phyloP scores from a whole-genome alignment of 2,113 vertebrate species.

The Neopipo cinnamomea region DNA sequence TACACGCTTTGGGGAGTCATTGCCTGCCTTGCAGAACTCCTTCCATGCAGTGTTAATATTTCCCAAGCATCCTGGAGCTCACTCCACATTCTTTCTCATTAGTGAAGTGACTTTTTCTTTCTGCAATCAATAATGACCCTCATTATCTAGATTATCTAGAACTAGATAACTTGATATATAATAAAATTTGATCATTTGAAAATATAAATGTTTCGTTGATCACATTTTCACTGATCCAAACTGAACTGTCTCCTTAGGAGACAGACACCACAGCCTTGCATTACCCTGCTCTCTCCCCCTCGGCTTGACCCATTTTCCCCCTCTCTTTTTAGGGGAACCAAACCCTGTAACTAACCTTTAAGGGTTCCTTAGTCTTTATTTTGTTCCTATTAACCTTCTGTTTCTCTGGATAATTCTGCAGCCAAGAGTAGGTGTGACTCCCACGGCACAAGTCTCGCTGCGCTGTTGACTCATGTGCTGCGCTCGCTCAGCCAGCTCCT shows the following conservation, averaged over 20 bases:
- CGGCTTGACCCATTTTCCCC: slow-evolving; percentile 56
- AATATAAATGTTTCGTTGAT: background rate
- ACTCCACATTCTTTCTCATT: background rate
- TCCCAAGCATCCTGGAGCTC: background rate
- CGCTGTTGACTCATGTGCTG: slow-evolving; percentile 62
- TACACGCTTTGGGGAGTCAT: background rate
- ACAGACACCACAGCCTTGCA: slow-evolving; percentile 38
- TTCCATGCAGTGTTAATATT: background rate
- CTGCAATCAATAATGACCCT: background rate
- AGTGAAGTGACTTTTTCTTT: slow-evolving; percentile 3
- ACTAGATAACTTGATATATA: background rate
- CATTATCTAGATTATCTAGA: background rate
- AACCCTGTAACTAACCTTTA: slow-evolving; percentile 68
- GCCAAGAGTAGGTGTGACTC: slow-evolving; percentile 70
- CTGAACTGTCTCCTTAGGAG: slow-evolving; percentile 14
- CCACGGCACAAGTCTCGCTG: slow-evolving; percentile 58
- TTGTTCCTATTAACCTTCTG: slow-evolving; percentile 71
- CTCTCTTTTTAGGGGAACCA: slow-evolving; percentile 45
- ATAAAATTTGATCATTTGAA: background rate
- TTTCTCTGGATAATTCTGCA: slow-evolving; percentile 70
- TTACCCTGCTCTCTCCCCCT: slow-evolving; percentile 25
- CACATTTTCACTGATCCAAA: slow-evolving; percentile 30
- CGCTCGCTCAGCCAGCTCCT: slow-evolving; percentile 57
- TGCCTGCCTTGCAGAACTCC: background rate
- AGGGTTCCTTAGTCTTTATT: slow-evolving; percentile 61